Base-by-base conservation (phyloP, 1,140 invertebrate genomes). In the Zaprionus africanus region DNA sequence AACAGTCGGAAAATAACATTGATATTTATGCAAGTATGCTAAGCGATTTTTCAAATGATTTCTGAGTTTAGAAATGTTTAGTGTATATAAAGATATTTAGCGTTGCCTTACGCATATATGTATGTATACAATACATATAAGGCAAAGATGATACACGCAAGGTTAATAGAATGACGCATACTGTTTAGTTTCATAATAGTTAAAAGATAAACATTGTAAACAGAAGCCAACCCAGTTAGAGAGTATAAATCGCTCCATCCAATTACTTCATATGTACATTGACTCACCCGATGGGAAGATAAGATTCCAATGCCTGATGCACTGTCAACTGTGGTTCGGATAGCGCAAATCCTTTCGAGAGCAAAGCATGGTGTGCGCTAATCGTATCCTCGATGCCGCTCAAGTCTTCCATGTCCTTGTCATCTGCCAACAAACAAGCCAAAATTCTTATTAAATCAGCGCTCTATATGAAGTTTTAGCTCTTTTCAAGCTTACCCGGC, bases 331-430 rank as follows among this genome's bases (percentile, higher is more conserved):
- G 95, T 41, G 90, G 90, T 15, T 97, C 96, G 17, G 96, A 95
- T 1, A 99, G 94, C n/a, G 98, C 97, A 79, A 99, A 96, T 53
- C 98, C 98, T 91, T 98, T 97, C 9, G 96, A 96, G 0, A 99
- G 94, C 24, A 98, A 93, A 5, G 94, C 88, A 26, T 96, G 95
- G 93, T 98, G 97, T 36, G 94, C 93, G 19, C 94, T 94, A 79
- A 96, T 96, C 49, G 97, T 96, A 79, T 96, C 95, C 93, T 97
- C 96, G 22, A 96, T 95, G 38, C 94, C 90, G 36, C 95, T 95
- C 31, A 96, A 91, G 85, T 97, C 95, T 65, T 97, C 95, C 76
- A 97, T 96, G 11, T 95, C 93, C 92, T 97, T 97, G 81, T 97
- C 96, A 66, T 95, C 95, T 95, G 81, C 91, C 43, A 19, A 5